A percentile compares a stretch with the other conserved stretches of the same genome.
These are phyloP conservation scores for Fragum whitleyi DNA, from an alignment of 2,888 invertebrate species.

Conservation along the genomic window DNA sequence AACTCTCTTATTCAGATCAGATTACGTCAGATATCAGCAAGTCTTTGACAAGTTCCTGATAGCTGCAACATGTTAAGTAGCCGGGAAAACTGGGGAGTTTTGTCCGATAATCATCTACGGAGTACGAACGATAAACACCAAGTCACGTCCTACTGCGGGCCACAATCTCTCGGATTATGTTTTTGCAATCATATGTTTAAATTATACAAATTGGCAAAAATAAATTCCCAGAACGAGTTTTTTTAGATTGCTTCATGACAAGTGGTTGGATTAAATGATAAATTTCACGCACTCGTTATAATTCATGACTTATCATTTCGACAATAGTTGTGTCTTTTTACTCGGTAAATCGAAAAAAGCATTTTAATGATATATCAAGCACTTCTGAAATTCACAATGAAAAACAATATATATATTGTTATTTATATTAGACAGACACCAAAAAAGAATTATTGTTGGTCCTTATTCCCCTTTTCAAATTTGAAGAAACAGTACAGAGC, in stretches of 20 bases:
- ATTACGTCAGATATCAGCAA: conserved; percentile 33
- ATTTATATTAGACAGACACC: too few species aligned
- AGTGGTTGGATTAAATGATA: conserved; percentile 4
- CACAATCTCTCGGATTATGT: conserved; percentile 1
- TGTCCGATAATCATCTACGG: conserved; percentile 53
- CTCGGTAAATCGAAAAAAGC: too few species aligned
- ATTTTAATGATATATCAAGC: too few species aligned
- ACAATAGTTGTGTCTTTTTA: too few species aligned
- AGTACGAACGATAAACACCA: conserved; percentile 22
- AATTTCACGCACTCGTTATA: neutral
- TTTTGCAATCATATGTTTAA: conserved; percentile 20
- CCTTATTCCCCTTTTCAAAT: too few species aligned
- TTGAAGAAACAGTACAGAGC: too few species aligned
- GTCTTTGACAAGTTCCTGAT: conserved; percentile 38
- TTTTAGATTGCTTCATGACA: neutral
- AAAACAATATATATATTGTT: too few species aligned
- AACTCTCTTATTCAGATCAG: conserved; percentile 23
- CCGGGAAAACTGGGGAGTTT: conserved; percentile 38
- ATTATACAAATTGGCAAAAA: conserved; percentile 27
- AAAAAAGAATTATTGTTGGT: too few species aligned
- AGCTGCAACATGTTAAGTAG: conserved; percentile 47
- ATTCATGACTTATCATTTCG: too few species aligned
- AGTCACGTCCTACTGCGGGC: conserved; percentile 5
- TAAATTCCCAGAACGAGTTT: conserved; percentile 29
- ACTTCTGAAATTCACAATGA: too few species aligned